These are phyloP conservation scores for Caenorhabditis macrosperma DNA, from an alignment of 2,888 invertebrate species.

Conservation along the genomic window DNA sequence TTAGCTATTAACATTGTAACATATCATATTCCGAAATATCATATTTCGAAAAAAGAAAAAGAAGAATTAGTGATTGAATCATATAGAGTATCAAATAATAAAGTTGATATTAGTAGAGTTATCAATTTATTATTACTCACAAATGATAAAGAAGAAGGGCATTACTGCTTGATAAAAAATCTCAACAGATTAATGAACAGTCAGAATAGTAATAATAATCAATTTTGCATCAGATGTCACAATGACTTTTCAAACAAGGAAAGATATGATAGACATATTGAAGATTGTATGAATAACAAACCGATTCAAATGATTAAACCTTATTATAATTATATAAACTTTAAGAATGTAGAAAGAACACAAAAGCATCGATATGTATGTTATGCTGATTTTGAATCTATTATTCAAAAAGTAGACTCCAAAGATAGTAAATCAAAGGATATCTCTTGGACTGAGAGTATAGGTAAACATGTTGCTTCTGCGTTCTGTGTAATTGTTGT, in stretches of 20 bases:
- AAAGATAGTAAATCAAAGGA: conserved; percentile 30
- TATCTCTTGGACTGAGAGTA: conserved; percentile 55
- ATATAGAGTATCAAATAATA: too few species aligned
- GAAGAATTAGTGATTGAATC: too few species aligned
- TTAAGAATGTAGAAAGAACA: conserved; percentile 58
- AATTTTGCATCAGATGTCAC: conserved; percentile 59
- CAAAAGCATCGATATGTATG: conserved; percentile 63
- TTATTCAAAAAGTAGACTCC: conserved; percentile 42
- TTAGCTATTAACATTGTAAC: conserved; percentile 57
- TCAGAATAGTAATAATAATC: conserved; percentile 45
- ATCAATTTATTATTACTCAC: conserved; percentile 57
- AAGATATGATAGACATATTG: conserved; percentile 59
- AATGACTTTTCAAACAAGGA: conserved; percentile 27
- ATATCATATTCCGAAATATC: too few species aligned
- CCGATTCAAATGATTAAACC: conserved; percentile 48
- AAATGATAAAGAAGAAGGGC: conserved; percentile 46
- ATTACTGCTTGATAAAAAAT: conserved; percentile 63
- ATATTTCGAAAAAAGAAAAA: too few species aligned
- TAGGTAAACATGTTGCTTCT: conserved; percentile 61
- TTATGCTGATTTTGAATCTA: conserved; percentile 62
- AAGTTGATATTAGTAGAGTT: conserved; percentile 45
- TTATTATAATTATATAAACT: conserved; percentile 55
- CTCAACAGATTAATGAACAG: conserved; percentile 51
- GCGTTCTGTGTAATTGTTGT: conserved; percentile 60
- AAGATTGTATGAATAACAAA: conserved; percentile 62